These are phyloP conservation scores for Siderastrea siderea DNA, from an alignment of 92 coral and sea anemone genomes.

Conservation along the genomic window DNA sequence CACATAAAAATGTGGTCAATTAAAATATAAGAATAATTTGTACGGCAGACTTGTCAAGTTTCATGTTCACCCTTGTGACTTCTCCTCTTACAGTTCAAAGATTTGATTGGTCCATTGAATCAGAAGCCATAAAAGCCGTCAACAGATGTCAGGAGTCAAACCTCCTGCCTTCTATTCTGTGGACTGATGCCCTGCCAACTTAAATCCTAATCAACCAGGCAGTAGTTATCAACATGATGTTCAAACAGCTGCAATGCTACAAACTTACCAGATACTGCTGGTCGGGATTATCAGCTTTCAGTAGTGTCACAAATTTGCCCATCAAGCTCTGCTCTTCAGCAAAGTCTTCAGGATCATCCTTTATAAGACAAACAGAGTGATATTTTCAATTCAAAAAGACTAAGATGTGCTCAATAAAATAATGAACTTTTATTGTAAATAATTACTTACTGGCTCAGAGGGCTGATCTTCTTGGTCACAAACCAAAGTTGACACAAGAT, in stretches of 20 bases:
- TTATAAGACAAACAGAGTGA: not conserved
- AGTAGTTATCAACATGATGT: not conserved
- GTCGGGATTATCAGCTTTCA: constrained; percentile 91
- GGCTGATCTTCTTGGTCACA: constrained; percentile 98
- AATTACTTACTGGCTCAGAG: constrained; percentile 83
- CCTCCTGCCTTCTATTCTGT: too few species aligned
- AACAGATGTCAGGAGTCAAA: too few species aligned
- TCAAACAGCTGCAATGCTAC: not conserved
- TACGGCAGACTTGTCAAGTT: too few species aligned
- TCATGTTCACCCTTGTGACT: too few species aligned
- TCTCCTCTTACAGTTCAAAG: too few species aligned
- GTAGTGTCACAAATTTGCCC: constrained; percentile 95
- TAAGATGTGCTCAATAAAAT: not conserved
- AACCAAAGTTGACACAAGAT: constrained; percentile 90
- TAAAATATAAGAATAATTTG: too few species aligned
- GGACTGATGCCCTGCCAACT: too few species aligned
- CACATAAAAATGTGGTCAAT: too few species aligned
- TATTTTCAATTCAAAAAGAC: not conserved
- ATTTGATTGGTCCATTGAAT: too few species aligned
- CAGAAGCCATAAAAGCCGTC: too few species aligned
- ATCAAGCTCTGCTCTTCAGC: constrained; percentile 96
- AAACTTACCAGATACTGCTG: constrained; percentile 94
- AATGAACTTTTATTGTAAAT: not conserved
- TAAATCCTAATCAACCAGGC: not conserved
- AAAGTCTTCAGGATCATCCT: constrained; percentile 99